Percentiles rank a stretch among this genome's conserved stretches.
These are phyloP conservation scores for Elysia crispata DNA, from an alignment of 2,888 invertebrate genomes.

Conservation along the genomic window DNA sequence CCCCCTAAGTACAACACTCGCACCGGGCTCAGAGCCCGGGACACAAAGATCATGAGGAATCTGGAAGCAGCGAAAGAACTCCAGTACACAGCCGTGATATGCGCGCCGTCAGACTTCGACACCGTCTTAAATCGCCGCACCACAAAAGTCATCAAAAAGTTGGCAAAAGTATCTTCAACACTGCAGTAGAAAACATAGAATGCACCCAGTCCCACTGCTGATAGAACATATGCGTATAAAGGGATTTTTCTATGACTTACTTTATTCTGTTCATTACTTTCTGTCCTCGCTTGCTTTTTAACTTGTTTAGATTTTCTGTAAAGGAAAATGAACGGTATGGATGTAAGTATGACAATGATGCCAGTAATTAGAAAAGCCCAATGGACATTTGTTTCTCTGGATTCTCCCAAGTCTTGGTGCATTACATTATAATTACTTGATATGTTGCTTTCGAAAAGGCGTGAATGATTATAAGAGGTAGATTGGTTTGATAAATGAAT, in stretches of 20 bases:
- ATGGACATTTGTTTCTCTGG: conserved; percentile 10
- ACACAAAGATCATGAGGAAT: conserved; percentile 74
- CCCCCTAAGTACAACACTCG: not conserved
- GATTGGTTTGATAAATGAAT: no score
- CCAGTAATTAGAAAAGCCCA: conserved; percentile 39
- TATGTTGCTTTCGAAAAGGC: no score
- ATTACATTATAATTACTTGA: not conserved
- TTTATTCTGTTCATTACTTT: not conserved
- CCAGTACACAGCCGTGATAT: conserved; percentile 76
- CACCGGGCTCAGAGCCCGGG: conserved; percentile 61
- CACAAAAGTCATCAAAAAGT: conserved; percentile 73
- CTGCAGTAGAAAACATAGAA: conserved; percentile 75
- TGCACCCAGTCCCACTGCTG: conserved; percentile 57
- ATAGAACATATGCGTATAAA: conserved; percentile 25
- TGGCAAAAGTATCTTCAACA: conserved; percentile 75
- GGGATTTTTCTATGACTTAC: not conserved
- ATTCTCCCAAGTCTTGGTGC: not conserved
- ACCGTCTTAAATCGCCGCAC: conserved; percentile 62
- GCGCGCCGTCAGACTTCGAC: conserved; percentile 51
- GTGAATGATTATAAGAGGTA: no score
- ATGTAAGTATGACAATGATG: not conserved
- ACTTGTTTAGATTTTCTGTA: not conserved
- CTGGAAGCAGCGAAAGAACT: conserved; percentile 75
- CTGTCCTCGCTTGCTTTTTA: not conserved
- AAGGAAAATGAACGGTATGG: conserved; percentile 14